phyloP scores from a whole-genome alignment of 2,113 vertebrate species.

The Microtus oregoni region DNA sequence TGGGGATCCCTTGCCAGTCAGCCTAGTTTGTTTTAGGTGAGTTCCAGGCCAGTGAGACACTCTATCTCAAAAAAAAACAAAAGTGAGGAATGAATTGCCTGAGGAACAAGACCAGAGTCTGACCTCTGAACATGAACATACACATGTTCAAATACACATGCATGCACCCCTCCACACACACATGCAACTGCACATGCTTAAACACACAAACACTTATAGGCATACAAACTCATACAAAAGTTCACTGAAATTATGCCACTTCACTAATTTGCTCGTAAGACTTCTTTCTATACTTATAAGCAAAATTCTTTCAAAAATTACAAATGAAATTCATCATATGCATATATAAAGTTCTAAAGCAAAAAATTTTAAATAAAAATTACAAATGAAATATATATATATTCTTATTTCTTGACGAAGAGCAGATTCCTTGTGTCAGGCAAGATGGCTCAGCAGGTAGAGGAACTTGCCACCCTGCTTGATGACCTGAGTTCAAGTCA shows the following conservation, averaged over 20 bases:
- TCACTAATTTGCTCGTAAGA: background rate
- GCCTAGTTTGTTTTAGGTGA: background rate
- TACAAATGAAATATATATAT: background rate
- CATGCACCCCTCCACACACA: background rate
- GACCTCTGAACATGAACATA: background rate
- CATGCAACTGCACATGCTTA: background rate
- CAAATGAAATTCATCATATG: background rate
- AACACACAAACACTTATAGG: background rate
- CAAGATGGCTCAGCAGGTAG: background rate
- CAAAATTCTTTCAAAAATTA: background rate
- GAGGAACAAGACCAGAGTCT: background rate
- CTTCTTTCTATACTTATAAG: background rate
- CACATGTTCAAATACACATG: background rate
- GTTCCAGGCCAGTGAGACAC: background rate
- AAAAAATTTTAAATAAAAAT: background rate
- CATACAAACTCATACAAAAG: background rate
- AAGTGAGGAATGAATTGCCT: background rate
- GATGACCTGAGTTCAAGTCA: background rate
- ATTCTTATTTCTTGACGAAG: constrained; percentile 7
- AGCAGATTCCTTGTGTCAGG: background rate
- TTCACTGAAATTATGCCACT: background rate
- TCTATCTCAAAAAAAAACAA: background rate
- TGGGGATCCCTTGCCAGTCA: background rate
- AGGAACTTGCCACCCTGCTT: background rate
- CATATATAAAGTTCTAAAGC: background rate